Percentiles rank a stretch among this genome's conserved stretches.
Evolutionary conservation across 2,113 vertebrate species (phyloP).

Genomic region (Ophthalmolycus amberensis): DNA sequence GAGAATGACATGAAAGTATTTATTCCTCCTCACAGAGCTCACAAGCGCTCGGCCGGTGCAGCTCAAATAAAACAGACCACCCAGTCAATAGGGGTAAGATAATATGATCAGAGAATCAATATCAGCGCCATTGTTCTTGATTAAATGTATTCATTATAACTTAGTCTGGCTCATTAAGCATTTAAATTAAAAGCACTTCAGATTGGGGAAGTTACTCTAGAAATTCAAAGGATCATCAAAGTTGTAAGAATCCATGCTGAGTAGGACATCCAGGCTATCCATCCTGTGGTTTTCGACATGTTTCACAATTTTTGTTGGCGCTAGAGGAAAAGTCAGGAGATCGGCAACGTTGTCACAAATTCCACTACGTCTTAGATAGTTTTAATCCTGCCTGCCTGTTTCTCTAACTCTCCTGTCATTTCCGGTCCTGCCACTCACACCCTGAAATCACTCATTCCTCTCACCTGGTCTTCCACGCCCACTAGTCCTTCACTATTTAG

Average conservation of each 20-base stretch:
- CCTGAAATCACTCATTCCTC: too few relatives aligned
- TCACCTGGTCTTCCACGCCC: too few relatives aligned
- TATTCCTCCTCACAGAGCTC: slow-evolving; percentile 11
- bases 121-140: slow-evolving; percentile 48
- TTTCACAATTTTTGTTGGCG: background rate
- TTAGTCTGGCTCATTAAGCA: slow-evolving; percentile 28
- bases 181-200: slow-evolving; percentile 34
- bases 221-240: background rate
- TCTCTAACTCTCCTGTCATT: too few relatives aligned
- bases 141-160: slow-evolving; percentile 62
- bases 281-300: too few relatives aligned
- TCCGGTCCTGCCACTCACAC: too few relatives aligned
- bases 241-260: background rate
- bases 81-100: slow-evolving; percentile 43
- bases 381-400: too few relatives aligned
- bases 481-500: too few relatives aligned
- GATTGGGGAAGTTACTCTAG: slow-evolving; percentile 19
- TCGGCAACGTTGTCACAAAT: background rate
- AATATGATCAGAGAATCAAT: slow-evolving; percentile 55
- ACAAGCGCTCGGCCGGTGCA: background rate
- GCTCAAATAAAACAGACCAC: slow-evolving; percentile 41
- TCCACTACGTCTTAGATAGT: too few relatives aligned
- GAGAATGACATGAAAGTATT: slow-evolving; percentile 25
- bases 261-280: background rate
- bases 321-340: background rate